These are phyloP conservation scores for Trogon melanurus DNA, from an alignment of 2,113 vertebrate genomes.

Conservation along the genomic window DNA sequence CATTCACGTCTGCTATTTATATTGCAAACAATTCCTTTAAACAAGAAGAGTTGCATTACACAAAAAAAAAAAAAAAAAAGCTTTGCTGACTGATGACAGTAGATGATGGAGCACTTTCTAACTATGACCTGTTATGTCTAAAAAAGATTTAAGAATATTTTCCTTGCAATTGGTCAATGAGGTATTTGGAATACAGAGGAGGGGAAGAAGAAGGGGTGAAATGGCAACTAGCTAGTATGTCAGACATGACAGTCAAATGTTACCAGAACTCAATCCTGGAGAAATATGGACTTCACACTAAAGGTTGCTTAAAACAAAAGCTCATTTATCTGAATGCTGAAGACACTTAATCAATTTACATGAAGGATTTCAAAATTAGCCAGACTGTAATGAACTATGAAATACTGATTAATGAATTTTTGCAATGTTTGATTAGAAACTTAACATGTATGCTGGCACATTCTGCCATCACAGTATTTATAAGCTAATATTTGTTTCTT, in stretches of 20 bases:
- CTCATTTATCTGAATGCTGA: slow-evolving; percentile 82
- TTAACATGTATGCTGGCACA: slow-evolving; percentile 71
- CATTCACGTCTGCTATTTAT: accelerated
- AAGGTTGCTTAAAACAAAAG: slow-evolving; percentile 84
- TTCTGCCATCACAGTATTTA: slow-evolving; percentile 61
- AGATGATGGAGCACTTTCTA: slow-evolving; percentile 39
- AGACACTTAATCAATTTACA: slow-evolving; percentile 88
- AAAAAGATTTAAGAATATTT: slow-evolving; percentile 56
- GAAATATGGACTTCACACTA: slow-evolving; percentile 74
- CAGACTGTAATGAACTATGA: slow-evolving; percentile 89
- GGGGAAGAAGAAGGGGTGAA: slow-evolving; percentile 27
- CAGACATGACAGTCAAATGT: slow-evolving; percentile 43
- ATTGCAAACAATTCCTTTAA: background rate
- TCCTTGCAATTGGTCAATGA: slow-evolving; percentile 34
- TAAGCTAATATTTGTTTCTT: slow-evolving; percentile 57
- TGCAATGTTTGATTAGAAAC: slow-evolving; percentile 84
- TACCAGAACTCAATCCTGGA: slow-evolving; percentile 54
- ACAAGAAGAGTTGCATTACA: background rate
- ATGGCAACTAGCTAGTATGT: slow-evolving; percentile 56
- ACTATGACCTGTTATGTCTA: slow-evolving; percentile 12
- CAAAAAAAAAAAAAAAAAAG: background rate
- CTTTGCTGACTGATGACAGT: slow-evolving; percentile 9
- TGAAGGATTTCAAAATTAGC: slow-evolving; percentile 89
- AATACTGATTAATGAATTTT: slow-evolving; percentile 88
- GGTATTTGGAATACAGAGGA: slow-evolving; percentile 9